Evolutionary conservation across 2,113 vertebrate species (phyloP).

Genomic region (Falco punctatus): DNA sequence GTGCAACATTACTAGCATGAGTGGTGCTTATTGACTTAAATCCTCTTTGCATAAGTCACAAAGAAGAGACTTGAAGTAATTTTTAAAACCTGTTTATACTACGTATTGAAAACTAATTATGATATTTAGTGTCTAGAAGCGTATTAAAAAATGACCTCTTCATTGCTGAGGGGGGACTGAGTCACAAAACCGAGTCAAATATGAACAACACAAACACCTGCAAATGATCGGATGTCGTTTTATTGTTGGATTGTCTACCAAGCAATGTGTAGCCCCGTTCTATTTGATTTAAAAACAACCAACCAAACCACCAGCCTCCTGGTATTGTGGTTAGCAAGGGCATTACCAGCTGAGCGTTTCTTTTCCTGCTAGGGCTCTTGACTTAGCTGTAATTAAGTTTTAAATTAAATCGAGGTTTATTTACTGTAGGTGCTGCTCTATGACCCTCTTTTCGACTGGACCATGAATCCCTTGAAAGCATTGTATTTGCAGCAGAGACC

Average conservation of each 20-base stretch:
- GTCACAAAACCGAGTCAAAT: neutral
- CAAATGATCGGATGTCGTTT: neutral
- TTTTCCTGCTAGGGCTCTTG: neutral
- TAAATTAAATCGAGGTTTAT: neutral
- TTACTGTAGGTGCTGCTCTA: constrained; percentile 89
- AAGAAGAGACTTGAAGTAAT: neutral
- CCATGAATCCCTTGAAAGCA: constrained; percentile 97
- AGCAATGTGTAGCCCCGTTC: neutral
- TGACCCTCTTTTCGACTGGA: constrained; percentile 98
- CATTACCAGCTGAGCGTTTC: neutral
- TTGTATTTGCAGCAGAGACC: constrained; percentile 91
- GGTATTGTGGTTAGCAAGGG: neutral
- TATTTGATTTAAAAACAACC: neutral
- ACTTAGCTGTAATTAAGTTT: neutral
- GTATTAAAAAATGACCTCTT: neutral
- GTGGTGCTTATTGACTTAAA: neutral
- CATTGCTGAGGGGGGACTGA: neutral
- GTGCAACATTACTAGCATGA: neutral
- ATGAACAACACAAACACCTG: neutral
- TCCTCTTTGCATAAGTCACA: neutral
- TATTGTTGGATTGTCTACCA: neutral
- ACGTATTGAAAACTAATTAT: neutral
- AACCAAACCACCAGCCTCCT: neutral
- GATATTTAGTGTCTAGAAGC: neutral
- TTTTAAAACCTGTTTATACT: neutral